Percentiles rank a stretch among this genome's conserved stretches.
These are phyloP conservation scores for Zaprionus capensis DNA, from an alignment of 1,140 invertebrate species.

Conservation along the genomic window DNA sequence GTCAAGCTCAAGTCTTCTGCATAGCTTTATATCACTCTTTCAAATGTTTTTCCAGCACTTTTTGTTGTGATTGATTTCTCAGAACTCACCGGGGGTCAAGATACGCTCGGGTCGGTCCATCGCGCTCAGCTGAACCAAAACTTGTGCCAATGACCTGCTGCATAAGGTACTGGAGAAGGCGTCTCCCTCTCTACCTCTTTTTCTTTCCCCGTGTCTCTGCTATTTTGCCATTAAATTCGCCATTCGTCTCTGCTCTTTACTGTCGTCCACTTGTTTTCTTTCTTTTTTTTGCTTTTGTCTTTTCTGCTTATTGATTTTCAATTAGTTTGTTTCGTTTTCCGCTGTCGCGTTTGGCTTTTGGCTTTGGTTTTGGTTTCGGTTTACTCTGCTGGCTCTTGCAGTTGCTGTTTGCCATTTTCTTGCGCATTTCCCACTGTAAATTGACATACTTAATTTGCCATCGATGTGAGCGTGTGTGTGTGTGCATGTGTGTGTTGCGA, in stretches of 20 bases:
- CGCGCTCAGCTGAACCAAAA: conserved; percentile 1
- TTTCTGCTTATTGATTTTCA: conserved; percentile 75
- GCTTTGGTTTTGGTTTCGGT: conserved; percentile 32
- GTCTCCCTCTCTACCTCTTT: conserved; percentile 3
- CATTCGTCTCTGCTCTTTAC: conserved; percentile 25
- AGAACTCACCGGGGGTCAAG: conserved; percentile 17
- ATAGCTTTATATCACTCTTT: not conserved
- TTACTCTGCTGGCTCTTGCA: conserved; percentile 39
- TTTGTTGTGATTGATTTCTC: conserved; percentile 20
- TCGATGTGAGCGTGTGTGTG: conserved; percentile 41
- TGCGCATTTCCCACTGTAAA: conserved; percentile 57
- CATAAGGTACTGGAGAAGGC: not conserved
- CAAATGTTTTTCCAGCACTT: not conserved
- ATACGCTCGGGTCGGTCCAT: conserved; percentile 5
- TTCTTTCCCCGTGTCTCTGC: conserved; percentile 17
- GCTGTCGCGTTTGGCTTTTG: conserved; percentile 39
- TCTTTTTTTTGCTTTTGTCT: conserved; percentile 8
- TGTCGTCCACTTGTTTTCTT: conserved; percentile 27
- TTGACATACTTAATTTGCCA: conserved; percentile 78
- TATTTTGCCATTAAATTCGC: conserved; percentile 61
- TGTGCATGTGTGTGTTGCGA: conserved; percentile 21
- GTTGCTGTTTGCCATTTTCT: conserved; percentile 37
- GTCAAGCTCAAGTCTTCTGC: not conserved
- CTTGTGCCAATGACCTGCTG: conserved; percentile 44
- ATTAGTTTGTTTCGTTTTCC: conserved; percentile 72